Percentiles rank a stretch among this genome's conserved stretches.
phyloP scores from a whole-genome alignment of 2,113 vertebrate genomes.

The Pseudolaguvia tuberculata region DNA sequence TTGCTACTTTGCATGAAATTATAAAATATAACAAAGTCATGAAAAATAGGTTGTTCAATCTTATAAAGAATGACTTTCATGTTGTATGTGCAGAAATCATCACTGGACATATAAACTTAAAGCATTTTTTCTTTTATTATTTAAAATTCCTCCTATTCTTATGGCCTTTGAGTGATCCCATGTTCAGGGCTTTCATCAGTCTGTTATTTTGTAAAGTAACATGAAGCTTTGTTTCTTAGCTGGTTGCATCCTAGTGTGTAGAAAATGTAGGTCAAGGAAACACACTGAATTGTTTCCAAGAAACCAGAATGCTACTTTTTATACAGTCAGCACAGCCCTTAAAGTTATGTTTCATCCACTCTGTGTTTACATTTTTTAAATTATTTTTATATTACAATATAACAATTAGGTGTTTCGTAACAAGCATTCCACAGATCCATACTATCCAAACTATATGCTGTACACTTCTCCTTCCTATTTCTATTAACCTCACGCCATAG shows the following conservation, averaged over 20 bases:
- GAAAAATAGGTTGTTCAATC: neutral
- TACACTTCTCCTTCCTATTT: neutral
- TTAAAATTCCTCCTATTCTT: conserved; percentile 42
- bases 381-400: neutral
- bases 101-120: neutral
- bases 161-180: conserved; percentile 57
- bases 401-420: neutral
- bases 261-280: conserved; percentile 23
- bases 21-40: neutral
- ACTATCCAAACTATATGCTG: neutral
- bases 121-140: conserved; percentile 12
- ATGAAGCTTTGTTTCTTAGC: conserved; percentile 33
- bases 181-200: conserved; percentile 43
- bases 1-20: neutral
- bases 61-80: neutral
- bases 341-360: neutral
- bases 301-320: neutral
- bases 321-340: no score
- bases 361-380: neutral
- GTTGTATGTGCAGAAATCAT: neutral
- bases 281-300: neutral
- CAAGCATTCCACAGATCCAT: neutral
- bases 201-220: conserved; percentile 55
- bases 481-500: neutral
- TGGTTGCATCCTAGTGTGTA: neutral